Evolutionary conservation across 2,888 invertebrate species (phyloP).

Genomic region (Beris chalybata): DNA sequence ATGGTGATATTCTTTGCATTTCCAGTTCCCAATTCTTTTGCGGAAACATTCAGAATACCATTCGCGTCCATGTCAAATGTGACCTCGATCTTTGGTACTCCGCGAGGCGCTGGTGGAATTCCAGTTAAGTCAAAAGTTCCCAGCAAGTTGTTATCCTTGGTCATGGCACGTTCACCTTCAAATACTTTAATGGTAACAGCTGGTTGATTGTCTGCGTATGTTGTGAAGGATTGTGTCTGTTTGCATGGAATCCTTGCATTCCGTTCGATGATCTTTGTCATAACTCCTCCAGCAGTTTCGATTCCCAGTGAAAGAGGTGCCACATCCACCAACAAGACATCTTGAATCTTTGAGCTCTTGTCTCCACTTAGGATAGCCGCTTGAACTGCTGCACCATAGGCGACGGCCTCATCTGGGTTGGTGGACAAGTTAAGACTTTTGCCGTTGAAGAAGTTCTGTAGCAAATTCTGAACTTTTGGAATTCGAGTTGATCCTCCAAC

Average conservation of each 20-base stretch:
- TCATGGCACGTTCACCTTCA: conserved; percentile 81
- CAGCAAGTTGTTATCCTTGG: conserved; percentile 85
- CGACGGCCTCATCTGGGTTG: conserved; percentile 75
- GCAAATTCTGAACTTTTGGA: conserved; percentile 70
- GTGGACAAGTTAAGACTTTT: conserved; percentile 69
- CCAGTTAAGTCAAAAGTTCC: conserved; percentile 93
- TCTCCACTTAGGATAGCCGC: conserved; percentile 68
- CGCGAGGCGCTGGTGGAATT: conserved; percentile 86
- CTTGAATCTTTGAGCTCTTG: conserved; percentile 69
- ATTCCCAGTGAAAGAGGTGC: conserved; percentile 68
- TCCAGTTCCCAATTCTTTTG: conserved; percentile 64
- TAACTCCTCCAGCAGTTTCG: conserved; percentile 74
- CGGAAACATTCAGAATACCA: conserved; percentile 85
- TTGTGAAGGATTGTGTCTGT: conserved; percentile 70
- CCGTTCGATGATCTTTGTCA: conserved; percentile 70
- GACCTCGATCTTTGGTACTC: conserved; percentile 80
- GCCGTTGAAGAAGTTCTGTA: conserved; percentile 71
- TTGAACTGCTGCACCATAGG: conserved; percentile 71
- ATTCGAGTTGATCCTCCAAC: conserved; percentile 77
- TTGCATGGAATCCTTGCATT: conserved; percentile 69
- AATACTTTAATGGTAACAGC: conserved; percentile 69
- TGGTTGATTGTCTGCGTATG: conserved; percentile 75
- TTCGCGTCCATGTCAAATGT: conserved; percentile 62
- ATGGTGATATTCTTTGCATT: conserved; percentile 74
- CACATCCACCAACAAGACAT: conserved; percentile 66